Base-by-base conservation (phyloP, 2,888 invertebrate genomes). In the Cacoxenus indagator region DNA sequence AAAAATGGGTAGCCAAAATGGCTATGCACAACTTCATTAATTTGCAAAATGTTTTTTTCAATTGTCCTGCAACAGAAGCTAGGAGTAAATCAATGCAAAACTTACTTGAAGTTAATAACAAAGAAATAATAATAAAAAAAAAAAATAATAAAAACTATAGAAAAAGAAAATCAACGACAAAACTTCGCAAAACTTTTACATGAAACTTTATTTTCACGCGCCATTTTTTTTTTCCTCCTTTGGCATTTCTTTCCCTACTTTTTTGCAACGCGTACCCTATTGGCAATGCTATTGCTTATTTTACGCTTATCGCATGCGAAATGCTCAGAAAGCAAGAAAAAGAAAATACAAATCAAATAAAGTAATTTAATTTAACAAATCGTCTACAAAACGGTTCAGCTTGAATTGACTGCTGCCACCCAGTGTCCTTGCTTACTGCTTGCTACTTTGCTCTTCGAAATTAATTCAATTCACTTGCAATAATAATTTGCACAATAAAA, bases 401-500 rank as follows among this genome's bases (percentile, higher is more conserved):
- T 37, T 37, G 37, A 37, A 8, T 37, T 8, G 3, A 8, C 9
- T 14, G 2, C 37, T 37, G 37, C 37, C 37, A 2, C 37, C 37
- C 37, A 14, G 9, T 37, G 9, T 8, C 37, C 31, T 31, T 31
- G 8, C 37, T 37, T 14, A 2, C 14, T 37, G 37, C 14, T 14
- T 14, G 5, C 37, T 37, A 37, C 37, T 11, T 37, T 37, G 51
- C 9, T 31, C 59, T 66, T 65, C 74, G 69, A 75, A 80, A 80
- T 82, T 78, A 81, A 81, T 82, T 81, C 76, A 78, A 81, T 82
- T 81, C 78, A 75, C 78, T 82, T 73, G 77, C 43, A 82, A 82
- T 82, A 81, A 81, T 81, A 81, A 82, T 82, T 81, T 82, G 81
- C 78, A 81, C 80, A 80, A 82, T 80, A 80, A 82, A 75, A 80